Percentiles rank a stretch among this genome's conserved stretches.
phyloP scores from a whole-genome alignment of 2,797 vertebrate species.

The Liparis tanakae region DNA sequence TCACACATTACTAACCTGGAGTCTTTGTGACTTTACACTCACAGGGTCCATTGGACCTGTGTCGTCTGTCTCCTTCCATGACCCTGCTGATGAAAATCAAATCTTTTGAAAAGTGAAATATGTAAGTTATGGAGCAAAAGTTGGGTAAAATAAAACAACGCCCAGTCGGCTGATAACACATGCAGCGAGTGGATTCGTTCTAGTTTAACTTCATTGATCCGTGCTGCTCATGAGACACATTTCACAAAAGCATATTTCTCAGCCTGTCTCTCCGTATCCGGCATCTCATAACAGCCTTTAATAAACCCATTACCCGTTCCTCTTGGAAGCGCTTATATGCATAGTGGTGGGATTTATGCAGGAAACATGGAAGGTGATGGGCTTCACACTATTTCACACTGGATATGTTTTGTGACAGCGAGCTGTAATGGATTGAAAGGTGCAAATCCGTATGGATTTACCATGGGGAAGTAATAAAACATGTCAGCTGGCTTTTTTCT shows the following conservation, averaged over 20 bases:
- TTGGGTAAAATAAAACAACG: not conserved
- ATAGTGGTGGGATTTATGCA: conserved; percentile 54
- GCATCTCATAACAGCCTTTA: conserved; percentile 42
- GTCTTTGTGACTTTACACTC: too few species aligned
- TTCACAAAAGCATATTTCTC: conserved; percentile 11
- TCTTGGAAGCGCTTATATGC: conserved; percentile 47
- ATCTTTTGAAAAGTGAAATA: too few species aligned
- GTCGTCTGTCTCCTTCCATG: too few species aligned
- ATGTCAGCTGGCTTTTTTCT: conserved; percentile 24
- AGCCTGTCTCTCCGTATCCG: conserved; percentile 20
- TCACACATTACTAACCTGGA: too few species aligned
- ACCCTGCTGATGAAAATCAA: too few species aligned
- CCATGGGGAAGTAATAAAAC: conserved; percentile 60
- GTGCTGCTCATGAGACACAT: not conserved
- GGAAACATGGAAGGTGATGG: conserved; percentile 38
- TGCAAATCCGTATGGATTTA: conserved; percentile 69
- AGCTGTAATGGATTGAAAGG: conserved; percentile 65
- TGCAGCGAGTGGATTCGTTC: not conserved
- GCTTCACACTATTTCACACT: conserved; percentile 66
- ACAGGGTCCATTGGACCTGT: too few species aligned
- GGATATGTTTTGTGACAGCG: conserved; percentile 69
- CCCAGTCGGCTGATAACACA: not conserved
- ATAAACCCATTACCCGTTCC: conserved; percentile 45
- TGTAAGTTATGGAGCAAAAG: not conserved
- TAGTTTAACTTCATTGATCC: not conserved